Conservation (phyloP, 2,797 vertebrate genomes). For the Cetoscarus ocellatus region DNA sequence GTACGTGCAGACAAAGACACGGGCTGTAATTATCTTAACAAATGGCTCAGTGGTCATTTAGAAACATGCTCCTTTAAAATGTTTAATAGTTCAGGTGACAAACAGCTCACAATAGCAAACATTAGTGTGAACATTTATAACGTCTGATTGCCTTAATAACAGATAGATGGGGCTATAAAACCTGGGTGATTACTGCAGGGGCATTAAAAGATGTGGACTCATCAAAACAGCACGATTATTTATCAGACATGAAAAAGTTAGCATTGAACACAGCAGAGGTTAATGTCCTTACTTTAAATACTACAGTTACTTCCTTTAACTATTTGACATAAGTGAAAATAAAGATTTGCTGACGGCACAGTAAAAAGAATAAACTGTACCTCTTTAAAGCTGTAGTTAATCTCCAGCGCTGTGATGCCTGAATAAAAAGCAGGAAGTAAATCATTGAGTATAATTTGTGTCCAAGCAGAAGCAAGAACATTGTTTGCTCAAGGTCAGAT, state of each 20-base stretch:
- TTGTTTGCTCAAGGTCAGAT: conserved; percentile 11
- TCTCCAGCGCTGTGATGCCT: conserved; percentile 3
- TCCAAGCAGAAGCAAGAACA: not conserved
- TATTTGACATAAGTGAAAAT: conserved; percentile 10
- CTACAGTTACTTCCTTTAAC: conserved; percentile 45
- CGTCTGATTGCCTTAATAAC: conserved; percentile 64
- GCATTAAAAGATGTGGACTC: conserved; percentile 45
- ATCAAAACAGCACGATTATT: conserved; percentile 46
- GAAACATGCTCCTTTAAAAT: conserved; percentile 59
- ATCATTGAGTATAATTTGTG: conserved; percentile 9
- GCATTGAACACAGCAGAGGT: conserved; percentile 39
- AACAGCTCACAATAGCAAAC: conserved; percentile 61
- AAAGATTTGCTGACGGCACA: conserved; percentile 29
- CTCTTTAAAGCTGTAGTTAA: conserved; percentile 48
- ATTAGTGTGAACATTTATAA: conserved; percentile 64
- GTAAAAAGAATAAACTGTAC: conserved; percentile 36
- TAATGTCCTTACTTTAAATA: conserved; percentile 33
- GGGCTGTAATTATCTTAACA: conserved; percentile 62
- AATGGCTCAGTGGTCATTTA: conserved; percentile 68
- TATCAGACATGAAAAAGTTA: conserved; percentile 49
- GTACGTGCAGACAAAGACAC: conserved; percentile 41
- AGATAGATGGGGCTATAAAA: conserved; percentile 63
- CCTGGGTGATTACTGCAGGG: conserved; percentile 55
- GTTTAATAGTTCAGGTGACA: conserved; percentile 65
- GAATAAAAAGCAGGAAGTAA: conserved; percentile 34